Evolutionary conservation across 2,797 vertebrate species (phyloP), one percentile per base, ranked within the genome.

Genomic region (Adelosebastes latens): DNA sequence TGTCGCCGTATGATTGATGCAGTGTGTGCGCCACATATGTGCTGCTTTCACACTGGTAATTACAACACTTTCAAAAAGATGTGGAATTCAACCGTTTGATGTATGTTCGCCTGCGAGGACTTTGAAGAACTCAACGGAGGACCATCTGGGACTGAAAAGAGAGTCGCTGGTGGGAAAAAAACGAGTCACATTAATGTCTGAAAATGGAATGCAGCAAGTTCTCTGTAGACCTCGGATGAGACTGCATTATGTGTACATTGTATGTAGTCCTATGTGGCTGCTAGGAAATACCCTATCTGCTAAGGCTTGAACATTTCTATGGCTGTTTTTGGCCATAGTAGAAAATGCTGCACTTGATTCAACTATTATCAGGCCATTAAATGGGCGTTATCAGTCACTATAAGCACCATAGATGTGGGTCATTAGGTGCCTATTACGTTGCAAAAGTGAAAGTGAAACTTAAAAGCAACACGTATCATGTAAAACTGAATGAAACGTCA

Each of bases 31-130:
- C 59, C 90, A 86, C 94, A 94, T 86, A 83, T 95, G 94, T 84
- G 79, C 86, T 67, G 89, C 90, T 77, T 84, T 91, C 84, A 86
- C 79, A 79, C 82, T 80, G 84, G 88, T 93, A 94, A 94, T 95
- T 94, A 92, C 94, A 88, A 90, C 92, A 92, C 89, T 92, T 92
- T 94, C 88, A 92, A 91, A 91, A 80, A 93, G 92, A 92, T 76
- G 80, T 83, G 81, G 89, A 91, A 88, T 87, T 91, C 14, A 61
- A 61, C 79, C 87, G 85, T 95, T 94, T 95, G 95, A 96, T 93
- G 92, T 94, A 61, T 46, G 75, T 72, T 86, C 5, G 77, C 83
- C 82, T 80, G 79, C 68, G 1, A 84, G 67, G 84, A 82, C 87
- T 92, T 93, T 93, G 81, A 93, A 92, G 90, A 85, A 79, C 68